Conservation (phyloP, 2,797 vertebrate genomes). For the Myoxocephalus aenaeus region DNA sequence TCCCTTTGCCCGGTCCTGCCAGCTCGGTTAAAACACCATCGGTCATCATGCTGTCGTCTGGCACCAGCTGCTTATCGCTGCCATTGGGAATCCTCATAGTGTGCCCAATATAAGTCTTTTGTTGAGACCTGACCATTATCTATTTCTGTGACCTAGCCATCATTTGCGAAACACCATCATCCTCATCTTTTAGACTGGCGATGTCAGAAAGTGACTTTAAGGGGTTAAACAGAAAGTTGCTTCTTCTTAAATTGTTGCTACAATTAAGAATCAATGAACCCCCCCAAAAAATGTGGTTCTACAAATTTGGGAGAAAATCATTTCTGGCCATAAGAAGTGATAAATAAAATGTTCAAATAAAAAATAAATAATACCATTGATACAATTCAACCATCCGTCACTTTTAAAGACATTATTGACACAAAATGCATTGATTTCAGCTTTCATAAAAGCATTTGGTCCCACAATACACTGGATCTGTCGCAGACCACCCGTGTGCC, state of each 20-base stretch:
- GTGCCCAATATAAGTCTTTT: conserved; percentile 14
- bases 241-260: neutral
- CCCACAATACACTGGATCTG: conserved; percentile 15
- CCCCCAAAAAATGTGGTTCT: neutral
- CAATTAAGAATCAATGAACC: conserved; percentile 1
- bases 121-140: neutral
- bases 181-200: neutral
- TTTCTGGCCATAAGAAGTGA: neutral
- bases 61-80: conserved; percentile 39
- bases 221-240: neutral
- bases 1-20: conserved; percentile 53
- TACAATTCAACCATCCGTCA: conserved; percentile 1
- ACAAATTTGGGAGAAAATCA: neutral
- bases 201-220: neutral
- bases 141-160: neutral
- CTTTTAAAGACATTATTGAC: neutral
- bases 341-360: neutral
- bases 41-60: conserved; percentile 70
- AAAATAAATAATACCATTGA: neutral
- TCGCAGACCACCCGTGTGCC: conserved; percentile 18
- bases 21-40: conserved; percentile 68
- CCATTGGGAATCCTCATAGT: conserved; percentile 26
- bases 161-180: neutral
- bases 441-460: conserved; percentile 39
- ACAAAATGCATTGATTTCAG: conserved; percentile 3